A percentile compares a stretch with the other conserved stretches of the same genome.
Conservation (phyloP, 2,888 invertebrate genomes). For the Volucella bombylans region DNA sequence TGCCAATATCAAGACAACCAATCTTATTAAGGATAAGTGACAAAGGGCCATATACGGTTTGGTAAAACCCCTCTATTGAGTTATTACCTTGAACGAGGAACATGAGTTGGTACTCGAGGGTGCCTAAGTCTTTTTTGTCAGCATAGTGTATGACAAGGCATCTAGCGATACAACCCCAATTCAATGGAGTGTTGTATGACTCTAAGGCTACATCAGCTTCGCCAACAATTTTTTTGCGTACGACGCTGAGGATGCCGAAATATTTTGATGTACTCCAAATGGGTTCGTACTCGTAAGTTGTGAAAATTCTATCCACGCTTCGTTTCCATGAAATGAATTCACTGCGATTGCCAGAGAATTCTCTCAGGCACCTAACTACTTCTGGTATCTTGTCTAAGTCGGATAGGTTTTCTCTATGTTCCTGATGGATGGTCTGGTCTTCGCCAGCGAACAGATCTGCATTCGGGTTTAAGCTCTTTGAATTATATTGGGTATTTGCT, state of each 20-base stretch:
- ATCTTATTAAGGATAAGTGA: conserved; percentile 3
- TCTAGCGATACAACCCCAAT: background rate
- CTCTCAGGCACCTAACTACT: conserved; percentile 9
- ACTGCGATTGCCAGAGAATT: conserved; percentile 22
- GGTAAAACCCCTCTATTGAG: too few species aligned
- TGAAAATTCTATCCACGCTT: conserved; percentile 3
- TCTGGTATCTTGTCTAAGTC: background rate
- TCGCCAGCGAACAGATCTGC: too few species aligned
- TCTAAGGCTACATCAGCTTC: background rate
- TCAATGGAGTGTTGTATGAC: background rate
- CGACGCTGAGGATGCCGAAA: background rate
- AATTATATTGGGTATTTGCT: too few species aligned
- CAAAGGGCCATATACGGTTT: too few species aligned
- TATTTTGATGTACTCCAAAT: background rate
- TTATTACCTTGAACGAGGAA: too few species aligned
- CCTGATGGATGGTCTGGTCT: too few species aligned
- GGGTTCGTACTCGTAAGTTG: background rate
- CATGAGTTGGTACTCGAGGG: background rate
- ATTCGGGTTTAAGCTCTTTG: too few species aligned
- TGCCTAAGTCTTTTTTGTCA: conserved; percentile 9
- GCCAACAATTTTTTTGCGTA: background rate
- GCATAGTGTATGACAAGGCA: conserved; percentile 7
- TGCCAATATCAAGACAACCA: background rate
- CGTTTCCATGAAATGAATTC: conserved; percentile 22
- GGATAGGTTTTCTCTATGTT: too few species aligned